phyloP scores from a whole-genome alignment of 2,797 vertebrate species.

The Hydrophis major region DNA sequence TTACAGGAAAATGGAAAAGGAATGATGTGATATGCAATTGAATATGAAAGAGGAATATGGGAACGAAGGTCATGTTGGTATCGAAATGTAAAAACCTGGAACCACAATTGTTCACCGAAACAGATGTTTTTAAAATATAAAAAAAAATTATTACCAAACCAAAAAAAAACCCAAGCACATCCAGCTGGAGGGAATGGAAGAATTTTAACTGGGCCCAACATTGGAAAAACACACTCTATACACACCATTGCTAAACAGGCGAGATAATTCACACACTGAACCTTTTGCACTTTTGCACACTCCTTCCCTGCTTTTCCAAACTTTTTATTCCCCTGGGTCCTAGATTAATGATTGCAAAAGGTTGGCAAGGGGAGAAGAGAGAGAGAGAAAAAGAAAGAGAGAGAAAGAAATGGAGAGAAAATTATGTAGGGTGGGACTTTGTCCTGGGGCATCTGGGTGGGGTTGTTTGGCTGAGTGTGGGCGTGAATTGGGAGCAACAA shows the following conservation, averaged over 20 bases:
- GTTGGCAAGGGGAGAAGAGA: too few species aligned
- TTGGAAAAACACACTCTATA: too few species aligned
- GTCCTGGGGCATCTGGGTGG: conserved; percentile 3
- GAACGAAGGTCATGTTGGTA: too few species aligned
- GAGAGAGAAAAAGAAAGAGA: too few species aligned
- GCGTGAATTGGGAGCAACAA: background rate
- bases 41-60: too few species aligned
- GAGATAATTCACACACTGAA: background rate
- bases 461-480: background rate
- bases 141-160: too few species aligned
- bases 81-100: too few species aligned
- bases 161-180: too few species aligned
- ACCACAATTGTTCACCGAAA: too few species aligned
- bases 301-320: conserved; percentile 45
- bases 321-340: conserved; percentile 59
- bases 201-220: background rate
- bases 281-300: background rate
- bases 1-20: too few species aligned
- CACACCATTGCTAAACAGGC: background rate
- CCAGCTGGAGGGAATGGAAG: background rate
- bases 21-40: too few species aligned
- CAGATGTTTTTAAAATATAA: too few species aligned
- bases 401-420: background rate
- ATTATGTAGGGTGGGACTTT: conserved; percentile 11
- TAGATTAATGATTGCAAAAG: background rate